Conservation (phyloP, 2,888 invertebrate species). For the Pandemis corylana region DNA sequence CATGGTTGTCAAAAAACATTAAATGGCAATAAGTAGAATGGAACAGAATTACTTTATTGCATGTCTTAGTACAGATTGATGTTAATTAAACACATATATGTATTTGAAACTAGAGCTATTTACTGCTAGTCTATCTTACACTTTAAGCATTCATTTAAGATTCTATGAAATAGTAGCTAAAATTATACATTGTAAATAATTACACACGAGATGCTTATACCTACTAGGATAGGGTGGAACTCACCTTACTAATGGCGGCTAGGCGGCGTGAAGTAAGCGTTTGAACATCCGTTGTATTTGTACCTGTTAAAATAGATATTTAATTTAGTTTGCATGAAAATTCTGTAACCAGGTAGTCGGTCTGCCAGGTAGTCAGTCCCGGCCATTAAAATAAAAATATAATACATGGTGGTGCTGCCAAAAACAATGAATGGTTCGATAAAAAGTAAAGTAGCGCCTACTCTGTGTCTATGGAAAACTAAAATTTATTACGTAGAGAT, state of each 20-base stretch:
- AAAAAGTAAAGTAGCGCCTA: background rate
- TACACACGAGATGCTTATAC: background rate
- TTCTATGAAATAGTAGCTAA: background rate
- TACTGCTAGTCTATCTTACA: too few relatives aligned
- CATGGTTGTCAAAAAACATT: background rate
- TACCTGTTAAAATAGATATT: conserved; percentile 60
- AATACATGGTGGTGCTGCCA: background rate
- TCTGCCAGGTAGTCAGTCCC: too few relatives aligned
- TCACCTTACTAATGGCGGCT: conserved; percentile 68
- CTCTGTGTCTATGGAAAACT: background rate
- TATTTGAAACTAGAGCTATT: too few relatives aligned
- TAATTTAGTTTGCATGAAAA: background rate
- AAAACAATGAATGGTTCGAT: background rate
- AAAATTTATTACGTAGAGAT: background rate
- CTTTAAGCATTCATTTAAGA: too few relatives aligned
- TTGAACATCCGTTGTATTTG: conserved; percentile 55
- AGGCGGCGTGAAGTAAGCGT: conserved; percentile 64
- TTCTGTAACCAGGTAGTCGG: background rate
- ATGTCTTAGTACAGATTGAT: too few relatives aligned
- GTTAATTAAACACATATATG: too few relatives aligned
- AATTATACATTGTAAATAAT: background rate
- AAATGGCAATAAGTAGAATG: too few relatives aligned
- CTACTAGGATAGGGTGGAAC: conserved; percentile 46
- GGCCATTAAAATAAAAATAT: background rate
- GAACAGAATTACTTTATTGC: too few relatives aligned